Conservation (phyloP, 2,888 invertebrate species). For the Tipula confusa region DNA sequence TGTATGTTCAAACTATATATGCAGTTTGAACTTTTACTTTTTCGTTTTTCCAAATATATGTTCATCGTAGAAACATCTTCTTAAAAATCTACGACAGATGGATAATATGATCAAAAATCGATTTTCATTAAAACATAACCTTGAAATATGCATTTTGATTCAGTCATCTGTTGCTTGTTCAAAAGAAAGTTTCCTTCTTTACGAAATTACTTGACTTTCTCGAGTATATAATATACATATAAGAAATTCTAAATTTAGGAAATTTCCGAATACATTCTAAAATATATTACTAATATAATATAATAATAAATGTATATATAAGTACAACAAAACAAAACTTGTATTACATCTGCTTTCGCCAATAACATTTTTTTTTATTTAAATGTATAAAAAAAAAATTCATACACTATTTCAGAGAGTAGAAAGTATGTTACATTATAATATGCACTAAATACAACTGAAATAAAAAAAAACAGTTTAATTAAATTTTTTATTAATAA, state of each 20-base stretch:
- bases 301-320: neutral
- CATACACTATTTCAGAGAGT: conserved; percentile 25
- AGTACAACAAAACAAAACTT: neutral
- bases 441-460: conserved; percentile 1
- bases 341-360: conserved; percentile 25
- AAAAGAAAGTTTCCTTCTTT: neutral
- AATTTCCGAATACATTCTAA: conserved; percentile 12
- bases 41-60: neutral
- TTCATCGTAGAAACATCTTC: no score
- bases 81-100: neutral
- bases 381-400: neutral
- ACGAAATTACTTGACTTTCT: neutral
- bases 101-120: neutral
- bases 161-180: neutral
- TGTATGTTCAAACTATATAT: neutral
- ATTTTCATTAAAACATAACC: neutral
- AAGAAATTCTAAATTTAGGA: neutral
- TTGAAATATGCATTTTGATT: neutral
- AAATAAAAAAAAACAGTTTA: neutral
- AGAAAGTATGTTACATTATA: conserved; percentile 25
- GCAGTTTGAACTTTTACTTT: neutral
- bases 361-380: no score
- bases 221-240: neutral
- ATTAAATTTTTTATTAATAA: neutral
- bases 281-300: neutral